Base-by-base conservation (phyloP, 2,797 vertebrate genomes). In the Premnoplex brunnescens region DNA sequence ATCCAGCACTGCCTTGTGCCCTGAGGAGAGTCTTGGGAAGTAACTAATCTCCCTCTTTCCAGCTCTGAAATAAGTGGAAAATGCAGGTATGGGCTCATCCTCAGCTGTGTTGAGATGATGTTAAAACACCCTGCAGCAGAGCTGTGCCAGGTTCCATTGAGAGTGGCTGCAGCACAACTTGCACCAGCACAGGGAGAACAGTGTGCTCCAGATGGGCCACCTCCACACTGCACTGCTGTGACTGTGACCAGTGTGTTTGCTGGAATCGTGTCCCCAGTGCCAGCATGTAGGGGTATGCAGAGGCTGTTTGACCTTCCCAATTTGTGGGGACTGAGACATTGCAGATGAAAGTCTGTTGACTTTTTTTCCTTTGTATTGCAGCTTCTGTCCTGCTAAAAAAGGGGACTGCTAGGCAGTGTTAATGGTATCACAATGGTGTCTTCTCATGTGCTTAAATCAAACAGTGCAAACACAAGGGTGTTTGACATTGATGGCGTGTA, bases 401-500 rank as follows among this genome's bases (percentile, higher is more conserved):
- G 43, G 37, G 34, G 37, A 16, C 9, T 60, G 12, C 36, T 24
- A 39, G 46, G 36, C 63, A 44, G 67, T 43, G 52, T 48, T 68
- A 51, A 16, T 24, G 37, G 32, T 41, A 32, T 30, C 39, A 15
- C 43, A 5, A 46, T 62, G 23, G 14, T 32, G 18, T 63, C 60
- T 73, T 49, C n/a, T 36, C 21, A 39, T 9, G 41, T 32, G n/a
- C 37, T 62, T 39, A 36, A 59, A 88, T 52, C 44, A 77, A 68
- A 39, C 14, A 56, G 41, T 22, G 54, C 54, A 85, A 72, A 49
- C 54, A 32, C 0, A 1, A 59, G 15, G 4, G 19, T 27, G 64
- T 52, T 72, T 32, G 44, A 20, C 12, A 9, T 24, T 0, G 0
- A 7, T 43, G 63, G 39, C 44, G 23, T 24, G 4, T 11, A 27